Conservation (phyloP, 2,113 vertebrate genomes). For the Mandrillus leucophaeus region DNA sequence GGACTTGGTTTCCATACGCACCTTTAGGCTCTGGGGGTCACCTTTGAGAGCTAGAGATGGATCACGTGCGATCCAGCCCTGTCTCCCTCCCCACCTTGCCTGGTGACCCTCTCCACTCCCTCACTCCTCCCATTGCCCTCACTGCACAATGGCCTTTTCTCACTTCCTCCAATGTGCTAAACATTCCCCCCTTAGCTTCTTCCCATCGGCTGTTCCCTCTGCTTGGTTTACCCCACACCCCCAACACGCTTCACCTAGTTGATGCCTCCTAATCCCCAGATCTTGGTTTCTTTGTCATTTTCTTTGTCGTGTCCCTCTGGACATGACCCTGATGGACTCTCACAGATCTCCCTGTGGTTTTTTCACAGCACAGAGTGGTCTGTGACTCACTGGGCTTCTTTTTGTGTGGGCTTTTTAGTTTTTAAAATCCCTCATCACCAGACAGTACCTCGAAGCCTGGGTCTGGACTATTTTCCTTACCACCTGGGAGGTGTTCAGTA, state of each 20-base stretch:
- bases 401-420: neutral
- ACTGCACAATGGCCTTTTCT: neutral
- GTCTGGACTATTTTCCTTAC: neutral
- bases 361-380: neutral
- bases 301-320: neutral
- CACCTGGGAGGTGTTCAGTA: neutral
- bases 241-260: neutral
- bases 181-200: neutral
- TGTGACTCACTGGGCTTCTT: neutral
- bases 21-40: neutral
- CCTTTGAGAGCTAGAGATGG: neutral
- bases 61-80: neutral
- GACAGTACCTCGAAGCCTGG: neutral
- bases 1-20: neutral
- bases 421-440: neutral
- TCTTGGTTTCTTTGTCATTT: neutral
- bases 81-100: fast-evolving
- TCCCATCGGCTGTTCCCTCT: neutral
- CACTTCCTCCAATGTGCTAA: neutral
- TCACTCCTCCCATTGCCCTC: too few species aligned
- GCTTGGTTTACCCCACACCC: neutral
- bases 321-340: neutral
- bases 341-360: neutral
- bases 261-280: neutral
- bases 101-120: too few species aligned